These are phyloP conservation scores for Sussaba pulchella DNA, from an alignment of 2,888 invertebrate species.

Conservation along the genomic window DNA sequence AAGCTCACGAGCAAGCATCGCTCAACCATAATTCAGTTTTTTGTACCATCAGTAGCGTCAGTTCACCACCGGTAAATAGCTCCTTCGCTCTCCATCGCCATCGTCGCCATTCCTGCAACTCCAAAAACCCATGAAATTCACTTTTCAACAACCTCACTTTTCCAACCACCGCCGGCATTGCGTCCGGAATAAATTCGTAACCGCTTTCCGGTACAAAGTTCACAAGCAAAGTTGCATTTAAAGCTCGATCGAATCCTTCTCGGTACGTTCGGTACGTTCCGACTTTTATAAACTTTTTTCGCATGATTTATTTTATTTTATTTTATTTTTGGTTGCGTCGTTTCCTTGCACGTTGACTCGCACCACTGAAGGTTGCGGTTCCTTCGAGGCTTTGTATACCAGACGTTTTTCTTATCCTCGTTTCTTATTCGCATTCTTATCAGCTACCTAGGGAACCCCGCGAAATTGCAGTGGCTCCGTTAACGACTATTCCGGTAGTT, in stretches of 20 bases:
- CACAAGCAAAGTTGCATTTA: neutral
- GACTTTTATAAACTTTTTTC: too few relatives aligned
- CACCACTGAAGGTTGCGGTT: neutral
- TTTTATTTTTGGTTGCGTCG: neutral
- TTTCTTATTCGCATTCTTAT: conserved; percentile 41
- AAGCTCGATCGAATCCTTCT: neutral
- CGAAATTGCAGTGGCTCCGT: conserved; percentile 44
- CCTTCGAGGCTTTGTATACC: neutral
- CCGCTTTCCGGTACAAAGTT: neutral
- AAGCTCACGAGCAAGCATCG: too few relatives aligned
- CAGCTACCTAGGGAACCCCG: conserved; percentile 14
- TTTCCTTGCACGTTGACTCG: neutral
- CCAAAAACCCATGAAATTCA: too few relatives aligned
- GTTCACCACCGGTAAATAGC: too few relatives aligned
- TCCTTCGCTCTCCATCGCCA: too few relatives aligned
- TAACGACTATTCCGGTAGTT: conserved; percentile 57
- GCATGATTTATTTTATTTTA: neutral
- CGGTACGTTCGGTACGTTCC: too few relatives aligned
- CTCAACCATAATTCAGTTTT: too few relatives aligned
- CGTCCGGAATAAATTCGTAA: neutral
- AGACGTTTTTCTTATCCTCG: conserved; percentile 7
- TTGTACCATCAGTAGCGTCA: too few relatives aligned
- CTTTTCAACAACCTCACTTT: too few relatives aligned
- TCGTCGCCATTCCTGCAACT: too few relatives aligned
- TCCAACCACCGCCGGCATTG: too few relatives aligned